Evolutionary conservation across 2,888 invertebrate species (phyloP).

Genomic region (Andrena camellia): DNA sequence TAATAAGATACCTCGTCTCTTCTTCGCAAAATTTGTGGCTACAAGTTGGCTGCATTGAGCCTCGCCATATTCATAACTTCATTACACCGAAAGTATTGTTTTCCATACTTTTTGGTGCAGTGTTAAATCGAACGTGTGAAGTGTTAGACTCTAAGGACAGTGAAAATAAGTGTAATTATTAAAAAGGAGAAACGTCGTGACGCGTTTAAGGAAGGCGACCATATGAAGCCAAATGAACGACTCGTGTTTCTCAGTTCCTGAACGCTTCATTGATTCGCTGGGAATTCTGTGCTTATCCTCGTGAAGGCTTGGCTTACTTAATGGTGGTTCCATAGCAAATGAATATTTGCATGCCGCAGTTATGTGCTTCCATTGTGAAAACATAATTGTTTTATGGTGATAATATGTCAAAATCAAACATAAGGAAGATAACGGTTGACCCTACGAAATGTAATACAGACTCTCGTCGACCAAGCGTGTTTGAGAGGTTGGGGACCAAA

Average conservation of each 20-base stretch:
- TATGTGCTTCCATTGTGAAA: conserved; percentile 83
- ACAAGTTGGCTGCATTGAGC: conserved; percentile 19
- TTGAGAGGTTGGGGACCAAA: conserved; percentile 93
- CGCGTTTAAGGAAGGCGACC: neutral
- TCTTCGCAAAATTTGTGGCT: neutral
- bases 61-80: conserved; percentile 20
- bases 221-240: conserved; percentile 12
- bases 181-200: neutral
- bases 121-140: conserved; percentile 20
- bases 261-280: conserved; percentile 9
- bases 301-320: conserved; percentile 31
- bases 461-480: conserved; percentile 91
- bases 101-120: conserved; percentile 12
- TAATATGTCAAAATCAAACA: conserved; percentile 90
- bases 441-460: conserved; percentile 89
- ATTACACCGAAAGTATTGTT: conserved; percentile 15
- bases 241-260: conserved; percentile 20
- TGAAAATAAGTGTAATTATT: conserved; percentile 38
- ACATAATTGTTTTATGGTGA: conserved; percentile 84
- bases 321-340: conserved; percentile 69
- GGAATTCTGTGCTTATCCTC: conserved; percentile 8
- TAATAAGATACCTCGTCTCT: neutral
- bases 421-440: conserved; percentile 92
- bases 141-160: conserved; percentile 21
- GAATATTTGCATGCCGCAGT: conserved; percentile 78